Conservation (phyloP, 2,888 invertebrate species). For the Acanthopleura granulata region DNA sequence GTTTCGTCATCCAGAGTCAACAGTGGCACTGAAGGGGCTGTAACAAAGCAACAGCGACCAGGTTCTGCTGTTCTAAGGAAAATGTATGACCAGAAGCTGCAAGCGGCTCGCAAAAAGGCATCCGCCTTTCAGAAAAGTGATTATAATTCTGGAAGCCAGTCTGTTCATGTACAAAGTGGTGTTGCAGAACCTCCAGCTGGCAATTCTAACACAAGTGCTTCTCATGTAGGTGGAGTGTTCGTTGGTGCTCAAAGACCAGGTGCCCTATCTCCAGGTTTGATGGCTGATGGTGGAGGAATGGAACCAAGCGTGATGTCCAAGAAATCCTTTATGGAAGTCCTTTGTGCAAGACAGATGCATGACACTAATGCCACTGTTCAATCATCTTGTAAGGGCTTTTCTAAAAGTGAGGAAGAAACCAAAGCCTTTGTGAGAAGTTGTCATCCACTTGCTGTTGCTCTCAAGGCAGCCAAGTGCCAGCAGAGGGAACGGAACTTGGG, state of each 20-base stretch:
- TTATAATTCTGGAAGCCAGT: neutral
- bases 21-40: no score
- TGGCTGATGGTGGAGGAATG: neutral
- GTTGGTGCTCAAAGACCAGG: neutral
- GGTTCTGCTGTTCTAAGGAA: neutral
- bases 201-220: neutral
- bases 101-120: neutral
- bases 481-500: conserved; percentile 1
- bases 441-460: conserved; percentile 5
- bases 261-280: neutral
- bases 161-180: neutral
- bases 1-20: no score
- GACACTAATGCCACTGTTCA: no score
- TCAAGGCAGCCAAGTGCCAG: neutral
- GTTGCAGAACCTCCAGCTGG: neutral
- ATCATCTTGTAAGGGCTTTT: no score
- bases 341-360: no score
- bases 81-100: conserved; percentile 3
- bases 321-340: no score
- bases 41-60: neutral
- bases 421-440: neutral
- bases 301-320: neutral
- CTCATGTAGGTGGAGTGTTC: neutral
- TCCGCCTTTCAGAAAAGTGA: neutral
- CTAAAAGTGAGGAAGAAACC: no score